A percentile compares a stretch with the other conserved stretches of the same genome.
phyloP scores from a whole-genome alignment of 2,113 vertebrate species.

The Tragelaphus strepsiceros region DNA sequence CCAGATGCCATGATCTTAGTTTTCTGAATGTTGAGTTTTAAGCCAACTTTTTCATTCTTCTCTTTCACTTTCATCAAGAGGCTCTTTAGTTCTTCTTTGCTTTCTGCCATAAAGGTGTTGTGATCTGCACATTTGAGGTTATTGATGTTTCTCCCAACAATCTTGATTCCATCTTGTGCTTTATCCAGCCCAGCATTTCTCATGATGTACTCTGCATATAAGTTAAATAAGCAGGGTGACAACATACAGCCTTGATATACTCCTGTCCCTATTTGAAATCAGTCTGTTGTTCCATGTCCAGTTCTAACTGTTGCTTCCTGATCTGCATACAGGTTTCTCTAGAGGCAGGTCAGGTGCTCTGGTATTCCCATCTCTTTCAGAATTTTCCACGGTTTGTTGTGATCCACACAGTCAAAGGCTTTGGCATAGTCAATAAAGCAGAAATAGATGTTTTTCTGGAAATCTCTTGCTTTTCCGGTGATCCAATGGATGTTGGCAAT shows the following conservation, averaged over 20 bases:
- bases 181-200: neutral
- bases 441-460: neutral
- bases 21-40: neutral
- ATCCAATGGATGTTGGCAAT: fast-evolving
- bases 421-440: neutral
- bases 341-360: neutral
- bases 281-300: neutral
- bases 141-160: neutral
- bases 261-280: neutral
- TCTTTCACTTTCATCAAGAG: neutral
- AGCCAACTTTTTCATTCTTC: neutral
- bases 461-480: neutral
- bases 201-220: neutral
- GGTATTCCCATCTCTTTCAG: neutral
- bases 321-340: neutral
- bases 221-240: neutral
- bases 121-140: neutral
- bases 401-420: neutral
- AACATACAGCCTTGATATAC: neutral
- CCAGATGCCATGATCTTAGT: neutral
- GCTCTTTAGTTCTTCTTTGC: neutral
- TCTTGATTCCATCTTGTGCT: neutral
- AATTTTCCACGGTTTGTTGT: neutral
- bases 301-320: neutral
- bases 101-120: neutral